Evolutionary conservation across 2,113 vertebrate genomes (phyloP).

Genomic region (Paramormyrops kingsleyae): DNA sequence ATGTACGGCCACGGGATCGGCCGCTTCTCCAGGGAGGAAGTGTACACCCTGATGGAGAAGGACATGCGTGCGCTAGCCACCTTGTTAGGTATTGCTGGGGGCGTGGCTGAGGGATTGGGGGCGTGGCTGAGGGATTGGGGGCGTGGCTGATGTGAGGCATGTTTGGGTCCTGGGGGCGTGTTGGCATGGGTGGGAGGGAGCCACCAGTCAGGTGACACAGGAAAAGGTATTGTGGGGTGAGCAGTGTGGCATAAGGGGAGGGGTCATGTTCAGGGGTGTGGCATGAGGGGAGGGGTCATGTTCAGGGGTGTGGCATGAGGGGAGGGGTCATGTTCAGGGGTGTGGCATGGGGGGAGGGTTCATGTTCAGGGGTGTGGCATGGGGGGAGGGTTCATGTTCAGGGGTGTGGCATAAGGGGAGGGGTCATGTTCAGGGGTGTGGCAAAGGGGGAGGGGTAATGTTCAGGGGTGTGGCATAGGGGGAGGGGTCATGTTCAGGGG

Average conservation of each 20-base stretch:
- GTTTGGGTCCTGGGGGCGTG: neutral
- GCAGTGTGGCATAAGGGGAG: neutral
- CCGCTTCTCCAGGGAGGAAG: slow-evolving; percentile 86
- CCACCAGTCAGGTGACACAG: neutral
- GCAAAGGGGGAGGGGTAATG: too few species aligned
- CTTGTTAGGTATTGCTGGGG: slow-evolving; percentile 71
- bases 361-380: too few species aligned
- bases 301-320: neutral
- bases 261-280: neutral
- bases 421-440: neutral
- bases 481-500: neutral
- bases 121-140: neutral
- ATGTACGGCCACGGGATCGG: slow-evolving; percentile 96
- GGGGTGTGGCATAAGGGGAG: neutral
- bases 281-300: neutral
- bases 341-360: neutral
- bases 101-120: neutral
- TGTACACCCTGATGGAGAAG: slow-evolving; percentile 93
- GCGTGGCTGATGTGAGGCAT: neutral
- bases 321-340: neutral
- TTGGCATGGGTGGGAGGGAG: neutral
- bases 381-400: neutral
- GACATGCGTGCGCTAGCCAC: slow-evolving; percentile 90
- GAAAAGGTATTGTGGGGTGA: neutral
- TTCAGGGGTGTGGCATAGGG: neutral